Base-by-base conservation (phyloP, 2,797 vertebrate species). In the Helicolenus hilgendorfi region DNA sequence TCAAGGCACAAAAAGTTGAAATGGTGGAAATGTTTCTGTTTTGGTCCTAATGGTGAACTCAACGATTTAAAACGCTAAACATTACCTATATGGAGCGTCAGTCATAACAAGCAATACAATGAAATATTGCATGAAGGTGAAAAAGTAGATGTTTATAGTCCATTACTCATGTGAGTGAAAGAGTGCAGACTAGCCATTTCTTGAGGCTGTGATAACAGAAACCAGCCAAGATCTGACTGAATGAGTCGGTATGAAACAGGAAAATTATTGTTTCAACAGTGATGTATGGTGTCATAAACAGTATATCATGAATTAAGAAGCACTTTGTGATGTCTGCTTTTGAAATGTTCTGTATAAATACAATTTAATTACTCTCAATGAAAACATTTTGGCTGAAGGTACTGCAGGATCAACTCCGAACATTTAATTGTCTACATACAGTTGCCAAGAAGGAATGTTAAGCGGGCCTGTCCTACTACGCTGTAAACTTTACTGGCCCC, bases 141-240 rank as follows among this genome's bases (percentile, higher is more conserved):
- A 86, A 81, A 26, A 49, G 45, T 79, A 10, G 14, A 26, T 35
- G 31, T 68, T 27, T 45, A 27, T 45, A 68, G 93, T 80, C 79
- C 89, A 95, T 96, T 95, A 83, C 49, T 80, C 14, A 70, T 87
- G 88, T 72, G 90, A 49, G 18, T 49, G 45, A 2, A 49, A 49
- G 45, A 49, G 29, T 36, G 10, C 26, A 11, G 18, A 18, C 33
- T 29, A 20, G 15, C 26, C 38, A 49, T 29, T 49, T 29, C 18
- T 69, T 41, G 29, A 69, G 26, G 38, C 38, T 69, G 38, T 1
- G 4, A 11, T 18, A 26, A 9, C 22, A 68, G 36, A 45, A 68
- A 68, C 65, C 65, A 45, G 65, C 15, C 4, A 68, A 49, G 45
- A 49, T 0, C 45, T 18, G 0, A 20, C 7, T 49, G 45, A 49